These are phyloP conservation scores for Platyrinchus mystaceus DNA, from an alignment of 2,797 vertebrate species.

Conservation along the genomic window DNA sequence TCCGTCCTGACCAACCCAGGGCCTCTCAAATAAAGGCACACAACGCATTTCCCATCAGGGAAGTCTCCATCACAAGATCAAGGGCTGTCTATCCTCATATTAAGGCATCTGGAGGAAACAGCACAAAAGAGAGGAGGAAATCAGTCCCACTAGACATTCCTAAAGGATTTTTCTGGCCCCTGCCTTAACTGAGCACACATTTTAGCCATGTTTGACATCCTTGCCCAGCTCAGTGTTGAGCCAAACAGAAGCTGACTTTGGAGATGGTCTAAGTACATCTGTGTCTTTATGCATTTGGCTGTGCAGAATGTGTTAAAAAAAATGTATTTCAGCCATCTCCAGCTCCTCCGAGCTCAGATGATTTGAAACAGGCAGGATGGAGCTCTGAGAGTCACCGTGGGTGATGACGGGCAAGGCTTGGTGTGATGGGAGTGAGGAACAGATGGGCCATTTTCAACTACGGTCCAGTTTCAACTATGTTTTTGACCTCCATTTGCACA, in stretches of 20 bases:
- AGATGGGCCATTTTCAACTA: not conserved
- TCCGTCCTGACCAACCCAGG: not conserved
- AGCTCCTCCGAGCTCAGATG: not conserved
- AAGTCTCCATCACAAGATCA: not conserved
- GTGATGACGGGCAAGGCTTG: not conserved
- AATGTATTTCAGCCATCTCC: not conserved
- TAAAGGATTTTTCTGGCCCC: conserved; percentile 43
- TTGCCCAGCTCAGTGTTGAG: conserved; percentile 7
- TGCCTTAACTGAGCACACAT: not conserved
- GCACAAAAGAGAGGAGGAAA: not conserved
- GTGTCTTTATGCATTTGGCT: conserved; percentile 7
- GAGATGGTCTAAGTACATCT: conserved; percentile 33
- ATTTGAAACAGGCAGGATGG: not conserved
- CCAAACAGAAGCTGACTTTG: conserved; percentile 61
- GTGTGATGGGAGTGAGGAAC: not conserved
- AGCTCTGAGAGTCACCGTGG: not conserved
- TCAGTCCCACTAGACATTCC: conserved; percentile 29
- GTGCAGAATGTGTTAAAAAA: not conserved
- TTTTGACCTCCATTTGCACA: not conserved
- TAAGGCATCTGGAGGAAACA: not conserved
- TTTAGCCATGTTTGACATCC: conserved; percentile 14
- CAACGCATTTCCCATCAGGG: not conserved
- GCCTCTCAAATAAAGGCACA: not conserved
- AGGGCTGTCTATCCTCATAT: not conserved
- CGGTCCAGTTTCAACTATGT: not conserved